Evolutionary conservation across 2,888 invertebrate genomes (phyloP).

Genomic region (Macropis europaea): DNA sequence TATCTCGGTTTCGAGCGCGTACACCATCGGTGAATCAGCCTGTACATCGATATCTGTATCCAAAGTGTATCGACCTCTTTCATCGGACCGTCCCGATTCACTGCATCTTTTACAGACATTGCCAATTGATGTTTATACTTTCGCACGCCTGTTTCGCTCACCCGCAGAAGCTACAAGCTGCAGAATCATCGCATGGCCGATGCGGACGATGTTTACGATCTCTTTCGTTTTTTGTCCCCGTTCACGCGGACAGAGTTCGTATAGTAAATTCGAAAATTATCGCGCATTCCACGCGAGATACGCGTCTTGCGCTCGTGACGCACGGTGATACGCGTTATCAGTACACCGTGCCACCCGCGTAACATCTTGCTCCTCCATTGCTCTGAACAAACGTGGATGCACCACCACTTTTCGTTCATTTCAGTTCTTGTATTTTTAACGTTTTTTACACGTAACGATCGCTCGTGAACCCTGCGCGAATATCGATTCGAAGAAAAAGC

Average conservation of each 20-base stretch:
- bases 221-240: neutral
- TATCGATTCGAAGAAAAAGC: slow-evolving; percentile 38
- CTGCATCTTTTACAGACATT: neutral
- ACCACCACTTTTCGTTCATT: no score
- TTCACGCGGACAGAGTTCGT: neutral
- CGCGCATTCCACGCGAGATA: neutral
- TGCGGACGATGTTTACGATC: no score
- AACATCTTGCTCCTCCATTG: neutral
- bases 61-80: neutral
- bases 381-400: no score
- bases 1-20: no score
- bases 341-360: neutral
- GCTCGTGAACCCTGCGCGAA: slow-evolving; percentile 6
- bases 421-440: no score
- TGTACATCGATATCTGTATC: neutral
- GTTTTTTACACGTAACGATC: neutral
- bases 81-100: neutral
- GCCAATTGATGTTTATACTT: neutral
- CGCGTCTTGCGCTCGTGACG: neutral
- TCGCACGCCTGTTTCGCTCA: neutral
- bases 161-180: no score
- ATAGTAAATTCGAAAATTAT: slow-evolving; percentile 17
- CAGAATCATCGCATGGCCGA: no score
- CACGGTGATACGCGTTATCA: neutral
- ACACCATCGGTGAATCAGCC: no score